Evolutionary conservation across 2,113 vertebrate species (phyloP), one percentile per base, ranked within the genome.

Genomic region (Chionodraco myersi): DNA sequence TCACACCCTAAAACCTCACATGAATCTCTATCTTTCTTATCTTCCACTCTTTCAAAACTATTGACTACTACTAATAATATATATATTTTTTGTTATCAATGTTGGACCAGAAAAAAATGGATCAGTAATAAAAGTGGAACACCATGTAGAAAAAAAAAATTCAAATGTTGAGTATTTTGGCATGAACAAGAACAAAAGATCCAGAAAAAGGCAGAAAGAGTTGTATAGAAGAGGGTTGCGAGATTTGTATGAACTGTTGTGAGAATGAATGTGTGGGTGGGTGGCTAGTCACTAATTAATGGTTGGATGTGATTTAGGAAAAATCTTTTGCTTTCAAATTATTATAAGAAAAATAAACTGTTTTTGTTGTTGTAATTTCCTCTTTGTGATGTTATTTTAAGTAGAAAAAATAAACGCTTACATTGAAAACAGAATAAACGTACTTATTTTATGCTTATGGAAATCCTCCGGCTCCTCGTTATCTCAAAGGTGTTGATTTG

Each of bases 101-200:
- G n/a, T 26, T 64, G 62, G 62, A 21, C 16, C 61, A 14, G 44
- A 49, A 51, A 23, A 26, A 51, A 16, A 63, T 14, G 56, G 54
- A 72, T 65, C 30, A 30, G 30, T 30, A 30, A 30, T 30, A 30
- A 30, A 30, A 30, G 3, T 30, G 30, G 30, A 30, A 30, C 30
- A 30, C 30, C 30, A 0, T 0, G 30, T 30, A 30, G 30, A 30
- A 30, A 30, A 30, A 0, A 30, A 30, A 30, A 30, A 30, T 30
- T 30, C 30, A 30, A 30, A 47, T 67, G 68, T 64, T 34, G 36
- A 80, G 70, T 75, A 80, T 84, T 82, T 86, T 72, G 59, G 51
- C 58, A 77, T 82, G 70, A 60, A 51, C 1, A 2, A 80, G 66
- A 82, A 88, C 75, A 77, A 80, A 81, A 87, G 72, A 77, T 63